Conservation (phyloP, 2,113 vertebrate species). For the Psammodynastes pulverulentus region DNA sequence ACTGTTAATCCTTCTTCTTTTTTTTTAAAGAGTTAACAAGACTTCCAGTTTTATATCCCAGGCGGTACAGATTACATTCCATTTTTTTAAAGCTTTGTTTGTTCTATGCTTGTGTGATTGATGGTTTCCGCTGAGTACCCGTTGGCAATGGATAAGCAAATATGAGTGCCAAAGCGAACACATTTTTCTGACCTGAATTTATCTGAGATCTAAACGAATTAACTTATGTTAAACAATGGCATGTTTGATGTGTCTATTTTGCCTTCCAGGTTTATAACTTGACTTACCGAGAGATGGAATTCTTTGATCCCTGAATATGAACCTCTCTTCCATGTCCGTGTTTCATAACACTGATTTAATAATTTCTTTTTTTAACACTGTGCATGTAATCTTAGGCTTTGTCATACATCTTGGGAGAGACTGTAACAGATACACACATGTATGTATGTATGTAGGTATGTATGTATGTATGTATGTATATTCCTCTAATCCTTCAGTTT, state of each 20-base stretch:
- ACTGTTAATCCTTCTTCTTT: not conserved
- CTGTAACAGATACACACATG: not conserved
- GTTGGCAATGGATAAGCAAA: slow-evolving; percentile 21
- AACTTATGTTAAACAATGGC: slow-evolving; percentile 7
- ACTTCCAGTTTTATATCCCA: not conserved
- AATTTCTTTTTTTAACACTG: not conserved
- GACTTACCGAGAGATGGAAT: not conserved
- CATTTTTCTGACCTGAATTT: slow-evolving; percentile 23
- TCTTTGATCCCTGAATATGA: slow-evolving; percentile 18
- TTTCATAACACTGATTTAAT: not conserved
- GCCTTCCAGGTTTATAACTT: not conserved
- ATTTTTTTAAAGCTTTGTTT: not conserved
- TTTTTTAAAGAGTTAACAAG: not conserved
- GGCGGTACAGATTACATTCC: not conserved
- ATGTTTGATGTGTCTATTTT: not conserved
- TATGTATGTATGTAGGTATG: too few relatives aligned
- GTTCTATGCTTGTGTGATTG: not conserved
- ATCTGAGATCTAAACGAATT: slow-evolving; percentile 17
- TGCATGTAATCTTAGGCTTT: not conserved
- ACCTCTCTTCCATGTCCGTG: not conserved
- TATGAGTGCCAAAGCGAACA: slow-evolving; percentile 1
- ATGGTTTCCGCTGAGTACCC: not conserved
- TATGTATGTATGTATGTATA: too few relatives aligned
- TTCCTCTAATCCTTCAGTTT: not conserved
- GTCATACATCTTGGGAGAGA: not conserved